Evolutionary conservation across 2,797 vertebrate genomes (phyloP).

Genomic region (Sphaeramia orbicularis): DNA sequence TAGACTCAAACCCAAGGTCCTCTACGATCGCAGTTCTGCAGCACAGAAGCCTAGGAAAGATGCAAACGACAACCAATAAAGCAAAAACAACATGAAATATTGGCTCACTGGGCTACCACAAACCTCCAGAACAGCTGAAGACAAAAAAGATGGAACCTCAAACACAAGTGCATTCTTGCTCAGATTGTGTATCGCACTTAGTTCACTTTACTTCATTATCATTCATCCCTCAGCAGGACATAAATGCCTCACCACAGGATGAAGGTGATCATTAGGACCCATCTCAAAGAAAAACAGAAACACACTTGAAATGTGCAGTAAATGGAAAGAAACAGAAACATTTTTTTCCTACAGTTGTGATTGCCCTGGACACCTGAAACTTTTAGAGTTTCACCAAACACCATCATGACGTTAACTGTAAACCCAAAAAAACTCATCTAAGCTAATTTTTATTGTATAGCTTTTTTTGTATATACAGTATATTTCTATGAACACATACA

Average conservation of each 20-base stretch:
- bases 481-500: too few relatives aligned
- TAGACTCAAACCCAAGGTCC: conserved; percentile 42
- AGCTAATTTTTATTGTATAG: too few relatives aligned
- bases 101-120: conserved; percentile 26
- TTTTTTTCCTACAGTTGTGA: too few relatives aligned
- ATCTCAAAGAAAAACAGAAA: conserved; percentile 2
- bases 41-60: conserved; percentile 34
- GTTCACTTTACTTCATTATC: conserved; percentile 23
- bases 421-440: too few relatives aligned
- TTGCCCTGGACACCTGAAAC: too few relatives aligned
- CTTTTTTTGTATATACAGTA: too few relatives aligned
- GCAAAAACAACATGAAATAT: conserved; percentile 37
- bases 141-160: conserved; percentile 21
- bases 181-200: conserved; percentile 19
- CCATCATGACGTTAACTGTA: too few relatives aligned
- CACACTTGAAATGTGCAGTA: too few relatives aligned
- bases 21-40: conserved; percentile 24
- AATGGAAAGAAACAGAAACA: background rate
- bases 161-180: conserved; percentile 20
- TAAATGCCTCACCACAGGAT: conserved; percentile 10
- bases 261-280: conserved; percentile 31
- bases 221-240: conserved; percentile 32
- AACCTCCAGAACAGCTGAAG: conserved; percentile 19
- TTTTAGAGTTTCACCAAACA: too few relatives aligned
- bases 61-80: conserved; percentile 27